Percentiles rank a stretch among this genome's conserved stretches.
phyloP scores from a whole-genome alignment of 2,888 invertebrate genomes.

The Lepidocyrtinus sp. region DNA sequence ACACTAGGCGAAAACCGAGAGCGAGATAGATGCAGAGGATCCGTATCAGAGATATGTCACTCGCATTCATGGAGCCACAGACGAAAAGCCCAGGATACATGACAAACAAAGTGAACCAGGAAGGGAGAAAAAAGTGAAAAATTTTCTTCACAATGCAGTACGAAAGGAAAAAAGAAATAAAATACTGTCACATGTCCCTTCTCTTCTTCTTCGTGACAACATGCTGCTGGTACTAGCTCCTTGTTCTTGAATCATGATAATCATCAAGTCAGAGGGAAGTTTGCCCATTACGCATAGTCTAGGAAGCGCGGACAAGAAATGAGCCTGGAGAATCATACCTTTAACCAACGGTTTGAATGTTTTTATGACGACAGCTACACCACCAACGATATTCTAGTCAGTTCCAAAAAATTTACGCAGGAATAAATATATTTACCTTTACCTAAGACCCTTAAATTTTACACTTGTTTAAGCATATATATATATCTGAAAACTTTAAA shows the following conservation, averaged over 20 bases:
- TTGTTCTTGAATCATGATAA: slow-evolving; percentile 61
- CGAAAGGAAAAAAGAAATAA: slow-evolving; percentile 5
- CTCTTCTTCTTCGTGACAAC: slow-evolving; percentile 57
- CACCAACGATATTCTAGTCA: slow-evolving; percentile 22
- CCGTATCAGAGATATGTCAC: slow-evolving; percentile 48
- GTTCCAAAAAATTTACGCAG: neutral
- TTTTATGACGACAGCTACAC: slow-evolving; percentile 32
- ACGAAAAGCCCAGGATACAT: slow-evolving; percentile 42
- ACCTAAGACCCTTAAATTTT: neutral
- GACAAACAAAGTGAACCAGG: slow-evolving; percentile 43
- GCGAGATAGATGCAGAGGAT: slow-evolving; percentile 18
- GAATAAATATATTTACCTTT: neutral
- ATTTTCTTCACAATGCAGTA: neutral
- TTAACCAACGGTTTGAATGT: slow-evolving; percentile 10
- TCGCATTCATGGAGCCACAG: slow-evolving; percentile 42
- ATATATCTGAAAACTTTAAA: no score
- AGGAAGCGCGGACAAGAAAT: slow-evolving; percentile 50
- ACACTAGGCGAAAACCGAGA: no score
- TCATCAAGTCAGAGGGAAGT: slow-evolving; percentile 59
- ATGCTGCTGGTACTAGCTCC: slow-evolving; percentile 56
- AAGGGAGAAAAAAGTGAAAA: slow-evolving; percentile 4
- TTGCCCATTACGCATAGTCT: slow-evolving; percentile 45
- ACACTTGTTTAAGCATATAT: neutral
- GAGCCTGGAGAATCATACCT: neutral
- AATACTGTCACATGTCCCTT: slow-evolving; percentile 48